phyloP scores from a whole-genome alignment of 2,113 vertebrate genomes.

The Plectropomus leopardus region DNA sequence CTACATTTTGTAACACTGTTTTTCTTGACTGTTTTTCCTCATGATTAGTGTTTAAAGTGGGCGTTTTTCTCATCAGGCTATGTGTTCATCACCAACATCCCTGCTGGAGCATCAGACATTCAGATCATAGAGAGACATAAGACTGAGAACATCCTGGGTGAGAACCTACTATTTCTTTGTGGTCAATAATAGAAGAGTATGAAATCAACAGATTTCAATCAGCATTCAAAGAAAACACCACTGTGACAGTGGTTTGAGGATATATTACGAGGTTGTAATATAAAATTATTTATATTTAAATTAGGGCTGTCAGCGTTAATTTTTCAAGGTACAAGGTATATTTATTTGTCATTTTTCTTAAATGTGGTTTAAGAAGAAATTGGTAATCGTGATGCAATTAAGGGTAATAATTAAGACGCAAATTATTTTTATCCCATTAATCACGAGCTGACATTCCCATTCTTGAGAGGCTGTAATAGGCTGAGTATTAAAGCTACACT shows the following conservation, averaged over 20 bases:
- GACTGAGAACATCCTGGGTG: slow-evolving; percentile 92
- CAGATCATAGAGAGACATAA: slow-evolving; percentile 92
- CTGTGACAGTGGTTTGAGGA: neutral
- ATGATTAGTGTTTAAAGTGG: slow-evolving; percentile 18
- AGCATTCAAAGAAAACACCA: neutral
- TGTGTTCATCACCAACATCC: slow-evolving; percentile 90
- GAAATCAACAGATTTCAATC: slow-evolving; percentile 39
- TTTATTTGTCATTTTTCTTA: too few species aligned
- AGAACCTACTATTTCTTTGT: slow-evolving; percentile 68
- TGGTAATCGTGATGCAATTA: too few species aligned
- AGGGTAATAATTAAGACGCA: too few species aligned
- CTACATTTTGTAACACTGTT: neutral
- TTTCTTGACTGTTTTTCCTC: too few species aligned
- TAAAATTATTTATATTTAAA: neutral
- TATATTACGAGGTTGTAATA: neutral
- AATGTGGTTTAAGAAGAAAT: too few species aligned
- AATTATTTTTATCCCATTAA: too few species aligned
- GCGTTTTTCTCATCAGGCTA: slow-evolving; percentile 84
- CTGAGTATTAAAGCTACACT: too few species aligned
- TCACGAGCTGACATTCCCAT: too few species aligned
- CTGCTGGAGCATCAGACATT: slow-evolving; percentile 89
- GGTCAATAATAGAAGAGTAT: slow-evolving; percentile 75
- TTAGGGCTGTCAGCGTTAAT: too few species aligned
- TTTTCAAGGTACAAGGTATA: too few species aligned
- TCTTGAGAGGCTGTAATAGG: too few species aligned